Percentiles rank a stretch among this genome's conserved stretches.
phyloP scores from a whole-genome alignment of 2,113 vertebrate species.

The Pelodiscus sinensis region DNA sequence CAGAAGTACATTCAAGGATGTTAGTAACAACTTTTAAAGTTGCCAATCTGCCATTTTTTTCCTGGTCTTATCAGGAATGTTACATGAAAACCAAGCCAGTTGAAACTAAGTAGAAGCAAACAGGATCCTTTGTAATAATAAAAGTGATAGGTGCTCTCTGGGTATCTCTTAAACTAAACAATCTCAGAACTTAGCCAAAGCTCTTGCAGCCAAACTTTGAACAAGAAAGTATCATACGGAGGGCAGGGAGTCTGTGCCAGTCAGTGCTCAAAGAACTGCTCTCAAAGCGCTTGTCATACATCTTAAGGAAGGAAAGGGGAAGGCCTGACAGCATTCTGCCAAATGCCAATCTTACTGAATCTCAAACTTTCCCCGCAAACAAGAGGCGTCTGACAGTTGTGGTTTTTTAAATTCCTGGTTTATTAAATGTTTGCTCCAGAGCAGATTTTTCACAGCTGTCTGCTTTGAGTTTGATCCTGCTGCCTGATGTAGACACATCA shows the following conservation, averaged over 20 bases:
- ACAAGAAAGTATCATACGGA: background rate
- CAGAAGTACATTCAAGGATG: background rate
- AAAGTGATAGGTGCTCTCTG: slow-evolving; percentile 2
- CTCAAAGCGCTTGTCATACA: background rate
- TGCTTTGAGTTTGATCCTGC: slow-evolving; percentile 49
- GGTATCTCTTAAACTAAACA: background rate
- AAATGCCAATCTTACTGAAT: background rate
- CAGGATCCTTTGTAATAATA: background rate
- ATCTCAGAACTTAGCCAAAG: slow-evolving; percentile 16
- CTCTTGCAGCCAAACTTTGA: background rate
- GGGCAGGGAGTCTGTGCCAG: background rate
- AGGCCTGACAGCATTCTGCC: background rate
- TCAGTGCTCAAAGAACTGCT: background rate
- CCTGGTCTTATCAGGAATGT: background rate
- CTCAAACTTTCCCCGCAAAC: slow-evolving; percentile 26
- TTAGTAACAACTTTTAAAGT: background rate
- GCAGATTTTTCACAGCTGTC: slow-evolving; percentile 55
- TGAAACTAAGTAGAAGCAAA: slow-evolving; percentile 33
- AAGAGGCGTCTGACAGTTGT: background rate
- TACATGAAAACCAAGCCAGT: background rate
- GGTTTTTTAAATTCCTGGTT: background rate
- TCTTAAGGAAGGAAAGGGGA: background rate
- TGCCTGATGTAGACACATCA: slow-evolving; percentile 32
- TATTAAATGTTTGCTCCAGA: slow-evolving; percentile 57
- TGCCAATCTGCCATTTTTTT: background rate